Evolutionary conservation across 1,140 invertebrate genomes (phyloP), one percentile per base, ranked within the genome.

Genomic region (Amphibalanus amphitrite): DNA sequence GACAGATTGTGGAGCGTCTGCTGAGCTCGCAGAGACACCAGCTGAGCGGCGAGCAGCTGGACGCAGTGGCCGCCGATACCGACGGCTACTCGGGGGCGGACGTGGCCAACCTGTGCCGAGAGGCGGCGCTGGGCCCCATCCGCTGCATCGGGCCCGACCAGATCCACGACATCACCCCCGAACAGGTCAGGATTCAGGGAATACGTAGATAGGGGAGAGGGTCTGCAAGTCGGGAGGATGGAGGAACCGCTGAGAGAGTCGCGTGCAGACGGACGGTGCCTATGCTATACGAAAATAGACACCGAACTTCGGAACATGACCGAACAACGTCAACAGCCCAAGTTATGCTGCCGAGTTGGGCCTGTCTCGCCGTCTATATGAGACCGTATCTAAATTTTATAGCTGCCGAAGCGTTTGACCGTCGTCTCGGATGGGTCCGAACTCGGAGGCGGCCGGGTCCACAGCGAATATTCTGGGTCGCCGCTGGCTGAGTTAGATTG

Each of bases 11-110:
- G 33, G 78, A 80, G 17, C 89, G 89, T 75, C 82, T 97, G 3
- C 81, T 98, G 70, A 77, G 78, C 10, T 85, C 83, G 17, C 89
- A 95, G 75, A 82, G 81, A 0, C 85, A 91, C 76, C 79, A 82
- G 40, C 79, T 97, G 0, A 84, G 77, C n/a, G 38, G 38, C 29
- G 77, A 82, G 0, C 83, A 95, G 67, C 80, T 93, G 10, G 71
- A 82, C 0, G 79, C 85, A 72, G 84, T 96, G 69, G 86, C 88
- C 0, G 73, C 80, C 25, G 79, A 88, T 15, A 88, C 92, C 0
- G 87, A 88, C 3, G 90, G 93, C 1, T 97, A 93, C 82, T 97
- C 93, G 0, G 94, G 95, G 4, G 92, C 94, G 29, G 95, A 98
- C 82, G 91, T 98, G 86, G 87, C 89, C 67, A 90, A 89, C 78